phyloP scores from a whole-genome alignment of 2,113 vertebrate species.

The Rhegmatorhina hoffmannsi region DNA sequence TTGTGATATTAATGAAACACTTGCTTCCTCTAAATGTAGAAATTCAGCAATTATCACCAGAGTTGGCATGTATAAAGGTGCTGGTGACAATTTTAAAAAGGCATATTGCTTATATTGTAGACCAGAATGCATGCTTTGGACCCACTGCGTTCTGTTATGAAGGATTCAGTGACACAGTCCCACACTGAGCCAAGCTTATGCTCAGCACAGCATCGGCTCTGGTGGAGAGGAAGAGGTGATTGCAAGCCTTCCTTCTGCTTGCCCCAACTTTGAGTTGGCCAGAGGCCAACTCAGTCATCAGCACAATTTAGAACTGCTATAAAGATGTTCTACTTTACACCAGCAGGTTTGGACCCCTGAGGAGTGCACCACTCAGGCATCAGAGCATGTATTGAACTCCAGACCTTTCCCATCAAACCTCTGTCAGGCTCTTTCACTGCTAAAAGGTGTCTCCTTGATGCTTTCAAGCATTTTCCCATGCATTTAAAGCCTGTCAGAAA shows the following conservation, averaged over 20 bases:
- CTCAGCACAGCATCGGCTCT: constrained; percentile 4
- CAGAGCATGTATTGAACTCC: constrained; percentile 22
- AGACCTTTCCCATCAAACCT: constrained; percentile 38
- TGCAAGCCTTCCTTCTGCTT: constrained; percentile 63
- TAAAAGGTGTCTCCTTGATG: background rate
- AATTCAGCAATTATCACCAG: constrained; percentile 80
- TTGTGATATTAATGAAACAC: constrained; percentile 77
- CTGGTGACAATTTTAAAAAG: constrained; percentile 76
- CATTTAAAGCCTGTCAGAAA: background rate
- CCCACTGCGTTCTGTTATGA: constrained; percentile 54
- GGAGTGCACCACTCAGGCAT: constrained; percentile 12
- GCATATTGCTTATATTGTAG: constrained; percentile 75
- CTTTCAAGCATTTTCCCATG: background rate
- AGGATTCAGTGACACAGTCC: constrained; percentile 57
- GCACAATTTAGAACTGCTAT: constrained; percentile 49
- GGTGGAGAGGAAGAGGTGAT: constrained; percentile 54
- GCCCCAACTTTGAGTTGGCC: constrained; percentile 38
- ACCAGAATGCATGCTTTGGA: constrained; percentile 64
- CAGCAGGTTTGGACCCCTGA: constrained; percentile 50
- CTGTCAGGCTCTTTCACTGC: background rate
- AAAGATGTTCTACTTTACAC: constrained; percentile 48
- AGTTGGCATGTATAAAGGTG: constrained; percentile 73
- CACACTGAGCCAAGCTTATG: constrained; percentile 66
- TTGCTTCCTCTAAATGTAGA: constrained; percentile 76
- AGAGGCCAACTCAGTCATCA: constrained; percentile 51